Conservation (phyloP, 2,888 invertebrate species). For the Gisinianus flammeolus region DNA sequence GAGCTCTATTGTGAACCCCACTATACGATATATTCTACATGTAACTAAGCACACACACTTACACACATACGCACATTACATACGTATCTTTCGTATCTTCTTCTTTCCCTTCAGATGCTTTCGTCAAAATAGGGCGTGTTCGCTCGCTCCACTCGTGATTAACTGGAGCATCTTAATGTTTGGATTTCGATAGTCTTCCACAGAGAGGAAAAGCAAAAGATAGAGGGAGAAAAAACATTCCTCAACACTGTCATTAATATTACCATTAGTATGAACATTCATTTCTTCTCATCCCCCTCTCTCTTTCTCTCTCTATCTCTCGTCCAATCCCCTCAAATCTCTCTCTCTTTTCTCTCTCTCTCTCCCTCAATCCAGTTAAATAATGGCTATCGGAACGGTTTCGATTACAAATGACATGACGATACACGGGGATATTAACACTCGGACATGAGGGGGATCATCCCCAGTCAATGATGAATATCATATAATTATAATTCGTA, state of each 20-base stretch:
- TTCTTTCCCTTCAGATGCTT: neutral
- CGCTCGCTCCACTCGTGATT: neutral
- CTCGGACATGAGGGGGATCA: neutral
- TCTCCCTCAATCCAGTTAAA: neutral
- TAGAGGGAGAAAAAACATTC: neutral
- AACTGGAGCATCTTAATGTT: neutral
- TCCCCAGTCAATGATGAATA: neutral
- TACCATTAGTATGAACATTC: neutral
- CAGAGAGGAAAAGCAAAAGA: too few species aligned
- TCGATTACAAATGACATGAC: neutral
- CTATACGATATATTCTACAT: too few species aligned
- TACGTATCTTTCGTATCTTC: neutral
- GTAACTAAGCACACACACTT: neutral
- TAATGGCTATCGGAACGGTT: neutral
- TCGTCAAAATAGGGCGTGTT: conserved; percentile 9
- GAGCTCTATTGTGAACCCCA: too few species aligned
- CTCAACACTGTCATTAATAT: neutral
- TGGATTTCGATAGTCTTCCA: neutral
- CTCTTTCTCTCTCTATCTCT: neutral
- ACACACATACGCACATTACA: too few species aligned
- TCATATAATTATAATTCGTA: neutral
- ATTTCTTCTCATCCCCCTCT: neutral
- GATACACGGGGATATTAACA: neutral
- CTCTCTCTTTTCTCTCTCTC: neutral
- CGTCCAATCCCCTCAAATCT: neutral